Base-by-base conservation (phyloP, 2,113 vertebrate genomes). In the Scomber colias region DNA sequence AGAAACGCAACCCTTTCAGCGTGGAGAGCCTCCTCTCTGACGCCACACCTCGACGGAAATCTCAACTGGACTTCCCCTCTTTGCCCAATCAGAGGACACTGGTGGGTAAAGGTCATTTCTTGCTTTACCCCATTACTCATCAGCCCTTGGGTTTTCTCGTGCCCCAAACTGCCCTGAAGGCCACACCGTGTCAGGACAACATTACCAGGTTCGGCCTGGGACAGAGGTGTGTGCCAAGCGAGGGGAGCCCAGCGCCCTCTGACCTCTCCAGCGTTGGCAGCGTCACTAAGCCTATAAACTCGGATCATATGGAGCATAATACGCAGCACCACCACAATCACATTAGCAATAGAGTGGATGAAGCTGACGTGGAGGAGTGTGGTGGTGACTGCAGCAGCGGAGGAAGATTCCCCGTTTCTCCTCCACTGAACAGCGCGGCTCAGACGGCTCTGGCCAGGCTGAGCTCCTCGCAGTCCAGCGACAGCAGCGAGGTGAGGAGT, bases 61-160 rank as follows among this genome's bases (percentile, higher is more conserved):
- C 95, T 50, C 85, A 61, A 54, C 86, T 86, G 92, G 97, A 98
- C 90, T 97, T 97, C 84, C 86, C 97, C 3, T 90, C 94, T 8
- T 85, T 96, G 85, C 92, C 95, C 75, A 90, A 93, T 49, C 95
- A 96, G 57, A 93, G 97, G 92, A 95, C 97, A 71, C 95, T 98
- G 81, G 93, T 98, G 80, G 97, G 97, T 61, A 98, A 98, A 90
- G 97, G 97, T 69, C 97, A 97, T 90, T 98, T 98, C 90, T 81
- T 98, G 79, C 96, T 99, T 72, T 99, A 98, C 84, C 97, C 97
- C 68, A 97, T 99, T 88, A 97, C 97, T 50, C 97, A 94, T 86
- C 93, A 99, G 91, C 97, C 97, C 3, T 92, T 98, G 3, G 97
- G 97, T 74, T 99, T 99, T 93, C 87, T 99, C 50, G 97, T 99